Percentiles rank a stretch among this genome's conserved stretches.
Evolutionary conservation across 2,797 vertebrate species (phyloP).

Genomic region (Argentina silus): DNA sequence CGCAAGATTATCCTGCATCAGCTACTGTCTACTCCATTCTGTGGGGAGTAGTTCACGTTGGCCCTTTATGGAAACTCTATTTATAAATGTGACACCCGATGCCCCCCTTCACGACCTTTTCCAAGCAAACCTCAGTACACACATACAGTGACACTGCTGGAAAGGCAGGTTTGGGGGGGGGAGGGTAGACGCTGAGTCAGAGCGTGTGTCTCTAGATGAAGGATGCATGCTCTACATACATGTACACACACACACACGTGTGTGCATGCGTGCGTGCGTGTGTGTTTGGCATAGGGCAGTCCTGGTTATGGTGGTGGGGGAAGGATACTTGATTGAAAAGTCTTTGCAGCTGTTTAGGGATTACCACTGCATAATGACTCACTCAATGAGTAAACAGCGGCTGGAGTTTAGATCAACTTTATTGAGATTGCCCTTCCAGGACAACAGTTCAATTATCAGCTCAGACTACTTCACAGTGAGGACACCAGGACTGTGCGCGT

Average conservation of each 20-base stretch:
- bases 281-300: not conserved
- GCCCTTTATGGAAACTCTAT: not conserved
- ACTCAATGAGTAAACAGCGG: not conserved
- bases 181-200: no score
- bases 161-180: not conserved
- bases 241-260: not conserved
- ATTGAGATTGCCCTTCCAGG: not conserved
- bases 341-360: slow-evolving; percentile 8
- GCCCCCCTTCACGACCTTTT: not conserved
- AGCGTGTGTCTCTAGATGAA: not conserved
- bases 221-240: not conserved
- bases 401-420: not conserved
- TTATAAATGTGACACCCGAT: not conserved
- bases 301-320: not conserved
- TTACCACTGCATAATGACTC: not conserved
- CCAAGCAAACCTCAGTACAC: not conserved
- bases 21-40: no score
- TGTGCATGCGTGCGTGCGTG: slow-evolving; percentile 5
- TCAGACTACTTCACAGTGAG: not conserved
- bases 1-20: no score
- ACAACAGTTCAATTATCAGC: not conserved
- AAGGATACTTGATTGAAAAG: not conserved
- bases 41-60: no score
- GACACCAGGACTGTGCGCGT: no score
- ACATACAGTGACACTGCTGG: not conserved